These are phyloP conservation scores for Rhinatrema bivittatum DNA, from an alignment of 2,797 vertebrate species.

Conservation along the genomic window DNA sequence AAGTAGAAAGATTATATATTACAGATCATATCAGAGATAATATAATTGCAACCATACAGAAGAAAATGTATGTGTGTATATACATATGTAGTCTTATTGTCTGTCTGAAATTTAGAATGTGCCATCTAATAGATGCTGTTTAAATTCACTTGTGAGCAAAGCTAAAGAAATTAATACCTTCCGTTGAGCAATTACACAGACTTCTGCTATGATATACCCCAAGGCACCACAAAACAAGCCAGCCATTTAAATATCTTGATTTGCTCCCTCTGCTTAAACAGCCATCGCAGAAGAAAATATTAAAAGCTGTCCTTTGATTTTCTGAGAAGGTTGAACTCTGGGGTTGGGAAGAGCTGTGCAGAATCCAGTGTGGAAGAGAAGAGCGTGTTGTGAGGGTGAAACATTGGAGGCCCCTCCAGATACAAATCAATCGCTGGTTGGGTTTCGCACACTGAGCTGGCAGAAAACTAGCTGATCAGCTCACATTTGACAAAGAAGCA, in stretches of 20 bases:
- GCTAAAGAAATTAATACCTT: constrained; percentile 12
- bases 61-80: not conserved
- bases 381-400: too few relatives aligned
- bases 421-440: too few relatives aligned
- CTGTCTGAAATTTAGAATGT: constrained; percentile 9
- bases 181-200: not conserved
- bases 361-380: too few relatives aligned
- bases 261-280: not conserved
- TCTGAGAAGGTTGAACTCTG: not conserved
- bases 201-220: not conserved
- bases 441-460: too few relatives aligned
- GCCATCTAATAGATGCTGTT: not conserved
- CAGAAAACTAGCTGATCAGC: too few relatives aligned
- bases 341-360: too few relatives aligned
- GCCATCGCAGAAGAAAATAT: not conserved
- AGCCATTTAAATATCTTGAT: not conserved
- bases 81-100: not conserved
- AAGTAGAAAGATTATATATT: constrained; percentile 1
- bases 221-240: not conserved
- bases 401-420: too few relatives aligned
- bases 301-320: not conserved
- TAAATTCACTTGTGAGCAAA: constrained; percentile 5
- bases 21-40: not conserved
- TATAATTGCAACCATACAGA: not conserved
- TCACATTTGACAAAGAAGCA: too few relatives aligned